Percentiles rank a stretch among this genome's conserved stretches.
These are phyloP conservation scores for Epinotia demarniana DNA, from an alignment of 2,888 invertebrate species.

Conservation along the genomic window DNA sequence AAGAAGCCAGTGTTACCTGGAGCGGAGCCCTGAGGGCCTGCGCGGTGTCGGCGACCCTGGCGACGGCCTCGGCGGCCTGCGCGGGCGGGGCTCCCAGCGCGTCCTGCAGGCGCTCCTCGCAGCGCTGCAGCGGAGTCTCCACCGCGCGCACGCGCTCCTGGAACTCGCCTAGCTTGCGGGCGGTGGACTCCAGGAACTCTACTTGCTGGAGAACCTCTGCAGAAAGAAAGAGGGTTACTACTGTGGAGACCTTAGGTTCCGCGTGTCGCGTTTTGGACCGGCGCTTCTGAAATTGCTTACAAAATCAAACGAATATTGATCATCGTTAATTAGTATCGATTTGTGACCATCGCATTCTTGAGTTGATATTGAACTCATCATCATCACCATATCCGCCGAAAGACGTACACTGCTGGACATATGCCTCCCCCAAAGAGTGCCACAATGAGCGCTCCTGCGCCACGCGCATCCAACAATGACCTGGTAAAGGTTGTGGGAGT, in stretches of 20 bases:
- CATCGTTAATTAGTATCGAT: too few species aligned
- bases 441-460: too few species aligned
- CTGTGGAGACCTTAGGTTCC: background rate
- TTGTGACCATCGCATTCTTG: too few species aligned
- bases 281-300: background rate
- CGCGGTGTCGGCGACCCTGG: constrained; percentile 92
- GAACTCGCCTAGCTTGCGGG: constrained; percentile 92
- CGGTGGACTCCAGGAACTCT: constrained; percentile 92
- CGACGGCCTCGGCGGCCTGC: constrained; percentile 94
- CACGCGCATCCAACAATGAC: too few species aligned
- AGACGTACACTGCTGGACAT: too few species aligned
- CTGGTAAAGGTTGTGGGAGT: too few species aligned
- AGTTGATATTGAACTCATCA: too few species aligned
- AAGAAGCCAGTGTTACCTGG: constrained; percentile 62
- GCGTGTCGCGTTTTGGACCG: background rate
- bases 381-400: too few species aligned
- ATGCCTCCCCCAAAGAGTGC: too few species aligned
- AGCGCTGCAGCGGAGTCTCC: constrained; percentile 93
- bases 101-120: constrained; percentile 90
- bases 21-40: constrained; percentile 90
- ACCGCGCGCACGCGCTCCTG: constrained; percentile 93
- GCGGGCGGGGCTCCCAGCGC: constrained; percentile 88
- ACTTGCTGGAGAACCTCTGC: constrained; percentile 89
- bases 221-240: background rate
- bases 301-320: too few species aligned